A percentile compares a stretch with the other conserved stretches of the same genome.
These are phyloP conservation scores for Gryllus bimaculatus DNA, from an alignment of 1,140 invertebrate species.

Conservation along the genomic window DNA sequence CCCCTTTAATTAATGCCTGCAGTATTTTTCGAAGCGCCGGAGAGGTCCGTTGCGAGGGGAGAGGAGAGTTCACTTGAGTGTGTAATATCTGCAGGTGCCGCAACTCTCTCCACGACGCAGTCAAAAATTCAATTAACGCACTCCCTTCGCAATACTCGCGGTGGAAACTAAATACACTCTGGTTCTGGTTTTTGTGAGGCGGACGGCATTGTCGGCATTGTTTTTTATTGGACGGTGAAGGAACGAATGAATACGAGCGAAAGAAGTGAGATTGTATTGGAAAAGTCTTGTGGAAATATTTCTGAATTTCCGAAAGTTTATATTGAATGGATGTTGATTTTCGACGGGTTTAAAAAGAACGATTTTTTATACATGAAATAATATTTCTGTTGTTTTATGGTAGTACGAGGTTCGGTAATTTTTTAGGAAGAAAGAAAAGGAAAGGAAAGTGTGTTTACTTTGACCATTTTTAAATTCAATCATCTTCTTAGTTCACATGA, in stretches of 20 bases:
- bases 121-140: background rate
- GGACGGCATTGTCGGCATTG: background rate
- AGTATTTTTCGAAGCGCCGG: background rate
- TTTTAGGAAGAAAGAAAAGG: too few species aligned
- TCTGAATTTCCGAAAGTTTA: background rate
- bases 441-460: too few species aligned
- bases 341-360: background rate
- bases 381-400: too few species aligned
- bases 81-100: background rate
- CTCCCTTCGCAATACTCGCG: background rate
- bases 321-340: background rate
- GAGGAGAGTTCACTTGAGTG: background rate
- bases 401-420: too few species aligned
- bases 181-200: background rate
- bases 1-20: conserved; percentile 1
- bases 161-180: background rate
- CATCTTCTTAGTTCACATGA: too few species aligned
- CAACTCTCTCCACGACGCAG: background rate
- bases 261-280: background rate
- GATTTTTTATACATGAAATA: background rate
- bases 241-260: background rate
- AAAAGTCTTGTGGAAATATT: background rate
- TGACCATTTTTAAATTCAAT: too few species aligned
- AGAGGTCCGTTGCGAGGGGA: background rate
- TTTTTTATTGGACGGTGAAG: background rate